Evolutionary conservation across 2,113 vertebrate species (phyloP).

Genomic region (Hippopotamus amphibius): DNA sequence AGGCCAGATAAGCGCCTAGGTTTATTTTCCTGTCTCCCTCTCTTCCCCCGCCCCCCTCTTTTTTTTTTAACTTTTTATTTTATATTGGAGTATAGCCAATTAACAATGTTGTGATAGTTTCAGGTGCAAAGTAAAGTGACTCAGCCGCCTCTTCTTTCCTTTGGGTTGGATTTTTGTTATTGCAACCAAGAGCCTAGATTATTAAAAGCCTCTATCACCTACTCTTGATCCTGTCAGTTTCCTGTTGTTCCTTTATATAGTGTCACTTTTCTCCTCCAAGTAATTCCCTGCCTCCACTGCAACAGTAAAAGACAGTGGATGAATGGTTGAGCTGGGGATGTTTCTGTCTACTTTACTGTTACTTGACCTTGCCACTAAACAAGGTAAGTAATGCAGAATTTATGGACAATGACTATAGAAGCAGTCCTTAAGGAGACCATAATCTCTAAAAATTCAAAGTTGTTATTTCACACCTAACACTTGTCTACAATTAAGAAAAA

Average conservation of each 20-base stretch:
- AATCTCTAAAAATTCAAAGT: conserved; percentile 34
- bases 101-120: too few relatives aligned
- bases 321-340: not conserved
- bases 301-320: not conserved
- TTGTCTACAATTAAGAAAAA: conserved; percentile 28
- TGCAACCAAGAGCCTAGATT: not conserved
- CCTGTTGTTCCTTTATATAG: not conserved
- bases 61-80: too few relatives aligned
- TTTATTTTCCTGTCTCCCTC: not conserved
- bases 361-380: not conserved
- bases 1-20: not conserved
- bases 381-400: not conserved
- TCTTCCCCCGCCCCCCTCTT: not conserved
- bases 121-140: too few relatives aligned
- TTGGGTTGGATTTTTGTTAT: not conserved
- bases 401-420: not conserved
- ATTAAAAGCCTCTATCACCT: not conserved
- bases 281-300: not conserved
- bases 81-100: too few relatives aligned
- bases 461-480: not conserved
- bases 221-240: not conserved
- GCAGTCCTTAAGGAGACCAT: not conserved
- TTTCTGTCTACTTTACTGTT: conserved; percentile 6
- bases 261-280: not conserved
- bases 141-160: not conserved